Evolutionary conservation across 37 sponge, comb jelly and placozoan genomes (phyloP), one percentile per base, ranked within the genome.

Genomic region (Sycon ciliatum): DNA sequence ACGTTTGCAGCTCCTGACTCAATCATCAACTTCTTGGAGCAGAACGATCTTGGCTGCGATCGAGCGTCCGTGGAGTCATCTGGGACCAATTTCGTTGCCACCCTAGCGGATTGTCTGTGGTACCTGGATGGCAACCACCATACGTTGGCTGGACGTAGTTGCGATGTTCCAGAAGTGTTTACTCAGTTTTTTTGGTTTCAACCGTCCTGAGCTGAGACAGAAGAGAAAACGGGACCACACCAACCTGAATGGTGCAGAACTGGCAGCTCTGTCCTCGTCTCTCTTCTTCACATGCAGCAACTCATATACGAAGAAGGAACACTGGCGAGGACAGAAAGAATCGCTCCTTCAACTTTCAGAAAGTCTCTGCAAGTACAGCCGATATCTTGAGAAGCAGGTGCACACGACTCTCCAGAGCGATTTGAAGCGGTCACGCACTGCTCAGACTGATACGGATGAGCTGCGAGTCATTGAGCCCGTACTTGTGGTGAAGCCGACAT

Each of bases 41-140:
- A n/a, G n/a, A n/a, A n/a, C n/a, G n/a, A n/a, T n/a, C n/a, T n/a
- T n/a, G n/a, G n/a, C n/a, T n/a, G n/a, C n/a, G n/a, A n/a, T n/a
- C n/a, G n/a, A n/a, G n/a, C n/a, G n/a, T n/a, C n/a, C n/a, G n/a
- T n/a, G n/a, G n/a, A n/a, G n/a, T n/a, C n/a, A n/a, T n/a, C n/a
- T n/a, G n/a, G n/a, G n/a, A n/a, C n/a, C n/a, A n/a, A n/a, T n/a
- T 80, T 80, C 60, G 75, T 80, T 6, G 74, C 73, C 33, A 55
- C 38, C 16, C 34, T 80, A 27, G 69, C 69, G 20, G 40, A 37
- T 28, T 40, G 36, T 16, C 39, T 73, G 23, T 73, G 81, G 75
- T 56, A 40, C 1, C 66, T 80, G 6, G 81, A 66, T 74, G 81
- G 75, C n/a, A 73, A 74, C 36, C 81, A 80, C 67, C 74, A 65